Evolutionary conservation across 2,797 vertebrate species (phyloP), one percentile per base, ranked within the genome.

Genomic region (Apodemus agrarius): DNA sequence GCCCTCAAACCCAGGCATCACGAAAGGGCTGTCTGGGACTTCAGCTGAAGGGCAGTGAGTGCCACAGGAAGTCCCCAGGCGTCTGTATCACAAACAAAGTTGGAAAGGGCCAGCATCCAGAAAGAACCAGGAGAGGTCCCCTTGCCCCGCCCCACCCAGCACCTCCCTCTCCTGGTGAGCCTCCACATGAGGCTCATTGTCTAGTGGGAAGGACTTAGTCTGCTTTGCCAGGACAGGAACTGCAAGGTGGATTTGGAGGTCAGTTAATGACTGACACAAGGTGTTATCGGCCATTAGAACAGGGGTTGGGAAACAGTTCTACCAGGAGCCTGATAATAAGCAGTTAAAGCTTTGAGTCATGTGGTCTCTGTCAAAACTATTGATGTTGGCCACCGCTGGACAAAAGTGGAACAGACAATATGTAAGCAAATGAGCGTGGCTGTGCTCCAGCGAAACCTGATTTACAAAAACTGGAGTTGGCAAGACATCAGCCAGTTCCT

Each of bases 281-380:
- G n/a, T 90, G n/a, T 85, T 69, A 52, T 65, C 57, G 52, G 52
- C 81, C 82, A 88, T 85, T 54, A 95, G n/a, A 86, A 93, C 34
- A 40, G 57, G 31, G n/a, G 43, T 29, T 84, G 78, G 74, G 9
- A 81, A 74, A 17, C 4, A 13, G 78, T 84, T 72, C 57, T 49
- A 2, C 49, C 57, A 57, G 83, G 26, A 88, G 34, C 12, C 49
- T 3, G 9, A 63, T 0, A 69, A 34, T 61, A 95, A 95, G 87
- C 59, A 85, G 26, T 75, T 54, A 63, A 79, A 92, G 65, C 37
- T 90, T 81, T 94, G 76, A 94, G 31, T 92, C 63, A 76, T n/a
- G 69, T 2, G 37, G 37, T 59, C 43, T 96, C 84, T 86, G 34
- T 85, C 81, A 91, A 96, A 97, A 57, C 46, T 29, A 78, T 46